Evolutionary conservation across 2,113 vertebrate species (phyloP), one percentile per base, ranked within the genome.

Genomic region (Lota lota): DNA sequence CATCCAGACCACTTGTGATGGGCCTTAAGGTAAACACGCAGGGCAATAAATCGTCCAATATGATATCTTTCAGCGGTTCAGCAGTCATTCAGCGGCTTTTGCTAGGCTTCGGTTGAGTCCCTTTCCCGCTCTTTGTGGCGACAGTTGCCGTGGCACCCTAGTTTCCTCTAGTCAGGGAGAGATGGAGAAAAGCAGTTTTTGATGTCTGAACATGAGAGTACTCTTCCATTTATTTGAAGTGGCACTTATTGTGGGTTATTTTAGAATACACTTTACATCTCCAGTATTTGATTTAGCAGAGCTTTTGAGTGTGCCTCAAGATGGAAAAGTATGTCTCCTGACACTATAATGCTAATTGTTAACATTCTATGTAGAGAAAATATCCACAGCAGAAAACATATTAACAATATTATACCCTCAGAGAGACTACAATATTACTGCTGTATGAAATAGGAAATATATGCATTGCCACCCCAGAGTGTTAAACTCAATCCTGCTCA

Each of bases 361-460:
- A 36, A 58, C 16, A 18, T 56, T n/a, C 28, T 33, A 33, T 33
- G 53, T 17, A 56, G 53, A 56, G 53, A 18, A 11, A 7, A n/a
- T 56, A 56, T 56, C 53, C 17, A 56, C 53, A 17, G 53, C 17
- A 18, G 53, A 56, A 14, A 5, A 56, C n/a, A 14, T n/a, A 56
- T 56, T 56, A 17, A 47, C 40, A 10, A 18, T 79, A 64, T 80
- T 82, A 79, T 63, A 73, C 64, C 75, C 51, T 28, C 20, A 54
- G 64, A 61, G 59, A 63, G 72, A 72, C 58, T 53, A 72, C 66
- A 72, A 70, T 63, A 66, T 67, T 1, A 15, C 60, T 7, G 7
- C 53, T 18, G 17, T 69, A 22, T 72, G 59, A 67, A 72, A 62
- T 69, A 64, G 72, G 73, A 82, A 47, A 62, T 79, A 53, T 66